Evolutionary conservation across 2,888 invertebrate species (phyloP).

Genomic region (Melipona beecheii): DNA sequence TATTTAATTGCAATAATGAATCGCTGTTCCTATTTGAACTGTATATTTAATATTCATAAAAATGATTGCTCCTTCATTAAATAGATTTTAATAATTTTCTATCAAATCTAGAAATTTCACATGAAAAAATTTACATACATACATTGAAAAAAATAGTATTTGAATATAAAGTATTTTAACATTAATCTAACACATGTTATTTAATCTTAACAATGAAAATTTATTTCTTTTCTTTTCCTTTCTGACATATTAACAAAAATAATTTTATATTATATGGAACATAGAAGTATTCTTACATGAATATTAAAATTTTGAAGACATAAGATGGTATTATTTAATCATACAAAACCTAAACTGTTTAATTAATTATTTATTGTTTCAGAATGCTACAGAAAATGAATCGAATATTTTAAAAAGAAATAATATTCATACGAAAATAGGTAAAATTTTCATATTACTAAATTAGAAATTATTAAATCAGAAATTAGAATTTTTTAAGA

Average conservation of each 20-base stretch:
- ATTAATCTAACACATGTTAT: background rate
- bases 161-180: background rate
- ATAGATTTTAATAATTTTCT: background rate
- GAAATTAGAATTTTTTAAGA: too few relatives aligned
- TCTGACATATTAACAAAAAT: constrained; percentile 22
- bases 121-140: background rate
- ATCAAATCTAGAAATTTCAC: background rate
- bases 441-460: too few relatives aligned
- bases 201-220: constrained; percentile 22
- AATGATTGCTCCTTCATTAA: background rate
- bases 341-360: background rate
- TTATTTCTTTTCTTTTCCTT: constrained; percentile 1
- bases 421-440: too few relatives aligned
- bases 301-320: constrained; percentile 5
- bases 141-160: background rate
- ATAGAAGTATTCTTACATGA: background rate
- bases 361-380: background rate
- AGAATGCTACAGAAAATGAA: background rate
- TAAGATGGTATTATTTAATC: background rate
- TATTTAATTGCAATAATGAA: constrained; percentile 56
- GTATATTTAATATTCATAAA: background rate
- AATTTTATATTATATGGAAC: background rate
- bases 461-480: too few relatives aligned
- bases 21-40: constrained; percentile 61
- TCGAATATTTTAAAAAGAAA: too few relatives aligned